Base-by-base conservation (phyloP, 2,113 vertebrate genomes). In the Spermophilus dauricus region DNA sequence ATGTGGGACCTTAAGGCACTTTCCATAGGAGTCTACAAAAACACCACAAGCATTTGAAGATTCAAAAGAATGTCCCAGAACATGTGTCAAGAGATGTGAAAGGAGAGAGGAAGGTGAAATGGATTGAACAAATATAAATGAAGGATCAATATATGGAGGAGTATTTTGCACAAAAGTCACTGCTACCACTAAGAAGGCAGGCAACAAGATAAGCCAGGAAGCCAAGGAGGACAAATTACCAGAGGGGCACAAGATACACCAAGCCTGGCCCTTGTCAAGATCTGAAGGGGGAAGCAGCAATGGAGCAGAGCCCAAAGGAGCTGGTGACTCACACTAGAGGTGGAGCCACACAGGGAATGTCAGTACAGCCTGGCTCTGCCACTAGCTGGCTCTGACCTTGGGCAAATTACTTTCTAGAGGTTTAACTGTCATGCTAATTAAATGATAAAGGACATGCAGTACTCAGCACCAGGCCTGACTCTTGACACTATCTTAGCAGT, bases 1-100 rank as follows among this genome's bases (percentile, higher is more conserved):
- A 56, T 16, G 11, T 73, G 58, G 88, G 20, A 93, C 30, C 17
- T 17, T 26, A 69, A 4, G 17, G 42, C 11, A 65, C n/a, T 94
- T 91, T 81, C 45, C 80, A 67, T 89, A 56, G 87, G 51, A 89
- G 45, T 89, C 91, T 30, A 75, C 30, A 18, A 26, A 91, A 90
- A 78, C 7, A 28, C 32, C 61, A 83, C 32, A 75, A 53, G 26
- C 53, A 86, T 39, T 83, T 69, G 26, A 88, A 95, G 22, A 85
- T 45, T 81, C 32, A 69, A 58, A 81, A 8, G 5, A 77, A 58
- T 32, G 28, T 72, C n/a, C 34, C 39, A 56, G 58, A 22, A 39
- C 37, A 69, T n/a, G 12, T 70, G 67, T 61, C 67, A 76, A 80
- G 63, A 93, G 26, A 80, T 76, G n/a, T 18, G 10, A 80, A 42